Conservation (phyloP, 2,888 invertebrate genomes). For the Lycophotia porphyrea region DNA sequence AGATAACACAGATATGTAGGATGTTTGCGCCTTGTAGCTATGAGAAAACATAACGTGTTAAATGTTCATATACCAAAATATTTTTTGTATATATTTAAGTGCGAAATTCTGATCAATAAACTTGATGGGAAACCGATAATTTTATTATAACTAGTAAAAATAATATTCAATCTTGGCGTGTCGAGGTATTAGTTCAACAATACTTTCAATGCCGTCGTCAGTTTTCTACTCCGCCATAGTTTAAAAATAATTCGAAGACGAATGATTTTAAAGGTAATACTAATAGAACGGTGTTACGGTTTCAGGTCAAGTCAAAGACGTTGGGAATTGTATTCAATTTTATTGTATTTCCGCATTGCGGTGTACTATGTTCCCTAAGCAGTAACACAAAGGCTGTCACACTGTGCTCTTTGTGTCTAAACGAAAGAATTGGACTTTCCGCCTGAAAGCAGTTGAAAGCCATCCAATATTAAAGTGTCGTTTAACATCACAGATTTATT, state of each 20-base stretch:
- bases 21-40: background rate
- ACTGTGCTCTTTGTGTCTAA: slow-evolving; percentile 61
- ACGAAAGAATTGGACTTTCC: slow-evolving; percentile 59
- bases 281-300: slow-evolving; percentile 21
- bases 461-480: slow-evolving; percentile 60
- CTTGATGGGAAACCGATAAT: background rate
- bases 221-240: background rate
- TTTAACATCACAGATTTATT: slow-evolving; percentile 54
- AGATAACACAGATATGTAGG: slow-evolving; percentile 26
- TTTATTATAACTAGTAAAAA: background rate
- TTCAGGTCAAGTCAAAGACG: slow-evolving; percentile 40
- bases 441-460: slow-evolving; percentile 54
- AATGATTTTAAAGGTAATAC: background rate
- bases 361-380: slow-evolving; percentile 58
- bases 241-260: background rate
- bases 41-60: background rate
- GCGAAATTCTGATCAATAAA: background rate
- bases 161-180: background rate
- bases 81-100: background rate
- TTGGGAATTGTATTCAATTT: slow-evolving; percentile 44
- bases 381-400: slow-evolving; percentile 65
- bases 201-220: background rate
- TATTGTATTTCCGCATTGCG: slow-evolving; percentile 63
- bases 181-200: background rate
- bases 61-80: slow-evolving; percentile 4